A percentile compares a stretch with the other conserved stretches of the same genome.
Conservation (phyloP, 2,113 vertebrate genomes). For the Atrichornis clamosus region DNA sequence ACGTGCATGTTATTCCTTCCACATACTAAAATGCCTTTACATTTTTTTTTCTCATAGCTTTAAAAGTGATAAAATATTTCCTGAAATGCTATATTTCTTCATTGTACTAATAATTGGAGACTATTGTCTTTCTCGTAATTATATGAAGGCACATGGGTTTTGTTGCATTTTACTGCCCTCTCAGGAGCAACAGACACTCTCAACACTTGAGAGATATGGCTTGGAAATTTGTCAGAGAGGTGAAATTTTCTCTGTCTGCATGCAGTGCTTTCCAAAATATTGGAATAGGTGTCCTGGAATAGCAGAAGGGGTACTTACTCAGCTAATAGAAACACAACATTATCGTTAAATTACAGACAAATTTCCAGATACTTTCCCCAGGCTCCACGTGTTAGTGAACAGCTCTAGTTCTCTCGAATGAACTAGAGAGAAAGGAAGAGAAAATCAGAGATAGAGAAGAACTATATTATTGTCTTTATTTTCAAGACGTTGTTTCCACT, state of each 20-base stretch:
- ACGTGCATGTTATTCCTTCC: not conserved
- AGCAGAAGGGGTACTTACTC: not conserved
- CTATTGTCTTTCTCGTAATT: not conserved
- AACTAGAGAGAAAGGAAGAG: no score
- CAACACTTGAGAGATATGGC: not conserved
- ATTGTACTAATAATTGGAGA: not conserved
- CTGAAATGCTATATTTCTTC: not conserved
- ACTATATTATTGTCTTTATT: not conserved
- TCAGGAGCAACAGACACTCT: not conserved
- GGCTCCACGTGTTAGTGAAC: not conserved
- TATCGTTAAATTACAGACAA: not conserved
- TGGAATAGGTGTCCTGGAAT: not conserved
- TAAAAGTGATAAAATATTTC: not conserved
- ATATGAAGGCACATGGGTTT: not conserved
- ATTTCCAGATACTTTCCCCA: not conserved
- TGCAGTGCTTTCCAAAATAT: not conserved
- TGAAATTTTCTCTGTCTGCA: not conserved
- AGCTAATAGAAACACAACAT: not conserved
- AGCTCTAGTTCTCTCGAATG: no score
- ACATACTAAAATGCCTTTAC: not conserved
- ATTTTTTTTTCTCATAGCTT: not conserved
- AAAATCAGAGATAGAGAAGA: not conserved
- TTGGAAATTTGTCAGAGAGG: not conserved
- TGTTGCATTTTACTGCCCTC: not conserved
- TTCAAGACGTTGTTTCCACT: not conserved